Evolutionary conservation across 2,113 vertebrate genomes (phyloP).

Genomic region (Tretioscincus oriximinensis): DNA sequence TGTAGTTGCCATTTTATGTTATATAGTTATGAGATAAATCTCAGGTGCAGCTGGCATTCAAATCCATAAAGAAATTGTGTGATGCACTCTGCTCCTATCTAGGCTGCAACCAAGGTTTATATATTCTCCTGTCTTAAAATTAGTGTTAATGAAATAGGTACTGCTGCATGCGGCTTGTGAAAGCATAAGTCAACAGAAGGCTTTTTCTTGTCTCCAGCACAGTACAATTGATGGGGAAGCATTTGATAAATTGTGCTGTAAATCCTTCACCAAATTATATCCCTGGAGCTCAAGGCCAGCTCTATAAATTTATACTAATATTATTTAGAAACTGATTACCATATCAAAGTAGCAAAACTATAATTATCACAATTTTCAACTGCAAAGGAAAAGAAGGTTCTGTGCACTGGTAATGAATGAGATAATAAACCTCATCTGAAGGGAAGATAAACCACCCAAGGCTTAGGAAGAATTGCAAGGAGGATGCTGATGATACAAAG

Average conservation of each 20-base stretch:
- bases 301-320: conserved; percentile 39
- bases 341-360: conserved; percentile 51
- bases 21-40: conserved; percentile 58
- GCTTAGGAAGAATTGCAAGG: conserved; percentile 14
- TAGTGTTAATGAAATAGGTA: conserved; percentile 20
- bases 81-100: not conserved
- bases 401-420: conserved; percentile 28
- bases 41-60: conserved; percentile 23
- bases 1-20: conserved; percentile 20
- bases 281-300: conserved; percentile 19
- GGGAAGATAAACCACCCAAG: conserved; percentile 29
- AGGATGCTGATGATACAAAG: not conserved
- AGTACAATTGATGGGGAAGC: conserved; percentile 20
- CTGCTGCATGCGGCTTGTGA: not conserved
- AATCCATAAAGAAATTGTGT: conserved; percentile 38
- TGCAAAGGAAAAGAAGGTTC: conserved; percentile 38
- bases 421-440: conserved; percentile 38
- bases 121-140: conserved; percentile 19
- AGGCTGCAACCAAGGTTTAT: conserved; percentile 19
- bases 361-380: conserved; percentile 34
- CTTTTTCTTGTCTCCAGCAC: not conserved
- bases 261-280: conserved; percentile 45
- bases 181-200: conserved; percentile 13
- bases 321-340: conserved; percentile 54
- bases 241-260: conserved; percentile 29